Base-by-base conservation (phyloP, 2,888 invertebrate genomes). In the Macropis europaea region DNA sequence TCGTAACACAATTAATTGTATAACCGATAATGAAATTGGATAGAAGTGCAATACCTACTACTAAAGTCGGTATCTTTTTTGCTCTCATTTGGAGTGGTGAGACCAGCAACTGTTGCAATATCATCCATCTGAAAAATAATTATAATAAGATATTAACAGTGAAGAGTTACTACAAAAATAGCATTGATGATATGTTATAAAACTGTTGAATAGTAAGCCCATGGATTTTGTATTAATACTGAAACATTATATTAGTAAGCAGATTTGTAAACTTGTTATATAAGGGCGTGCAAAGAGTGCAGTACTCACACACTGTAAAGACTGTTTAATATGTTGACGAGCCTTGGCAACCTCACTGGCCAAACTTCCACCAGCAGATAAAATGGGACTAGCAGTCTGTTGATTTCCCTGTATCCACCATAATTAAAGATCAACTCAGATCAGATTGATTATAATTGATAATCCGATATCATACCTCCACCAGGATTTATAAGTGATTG, bases 301-400 rank as follows among this genome's bases (percentile, higher is more conserved):
- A 82, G 85, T 90, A 91, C 91, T 91, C 90, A 91, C 91, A 90
- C 90, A 90, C 88, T 91, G 90, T 86, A 91, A 90, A 84, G 91
- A 90, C 82, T 90, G 89, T 90, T 90, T 95, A 92, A 96, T 95
- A 91, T 95, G 95, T 91, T 95, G 95, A 89, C 96, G 94, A 90
- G 95, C 95, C 92, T 95, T 96, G 88, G 95, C 96, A 89, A 96
- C 95, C 93, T 96, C 96, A 90, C 93, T 94, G 88, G 95, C 95
- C 91, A 96, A 93, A 86, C 86, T 88, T 86, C 89, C 88, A 80
- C 84, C 83, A 77, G 84, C 74, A 77, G 85, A 77, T 77, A 82
- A 77, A 76, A 84, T 80, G 77, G 87, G 79, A 71, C 83, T 83
- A 84, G 79, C 73, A 77, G 84, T 78, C 77, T 82, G 83, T 83